These are phyloP conservation scores for Rhamnusium bicolor DNA, from an alignment of 2,888 invertebrate species.

Conservation along the genomic window DNA sequence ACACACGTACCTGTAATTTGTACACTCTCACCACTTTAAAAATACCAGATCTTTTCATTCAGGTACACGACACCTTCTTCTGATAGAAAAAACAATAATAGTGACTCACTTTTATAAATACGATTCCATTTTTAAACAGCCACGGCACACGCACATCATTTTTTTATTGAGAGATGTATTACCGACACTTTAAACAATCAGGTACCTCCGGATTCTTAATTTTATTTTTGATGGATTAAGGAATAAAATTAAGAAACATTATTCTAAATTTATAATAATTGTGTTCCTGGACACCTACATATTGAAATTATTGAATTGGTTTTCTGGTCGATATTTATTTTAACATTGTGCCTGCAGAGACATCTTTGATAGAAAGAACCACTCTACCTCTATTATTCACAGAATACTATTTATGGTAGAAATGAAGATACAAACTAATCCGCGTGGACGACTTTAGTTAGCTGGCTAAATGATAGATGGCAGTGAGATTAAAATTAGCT, in stretches of 20 bases:
- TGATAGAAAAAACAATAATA: slow-evolving; percentile 55
- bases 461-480: too few relatives aligned
- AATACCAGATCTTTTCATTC: slow-evolving; percentile 35
- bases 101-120: slow-evolving; percentile 60
- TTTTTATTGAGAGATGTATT: slow-evolving; percentile 1
- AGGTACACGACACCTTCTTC: slow-evolving; percentile 38
- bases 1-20: slow-evolving; percentile 20
- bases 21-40: slow-evolving; percentile 22
- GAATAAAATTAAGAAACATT: slow-evolving; percentile 9
- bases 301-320: slow-evolving; percentile 42
- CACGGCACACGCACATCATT: slow-evolving; percentile 35
- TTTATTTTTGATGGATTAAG: neutral
- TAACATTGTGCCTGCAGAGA: slow-evolving; percentile 1
- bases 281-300: slow-evolving; percentile 45
- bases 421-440: too few relatives aligned
- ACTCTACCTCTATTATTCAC: neutral
- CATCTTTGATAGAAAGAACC: slow-evolving; percentile 24
- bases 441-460: too few relatives aligned
- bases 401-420: neutral
- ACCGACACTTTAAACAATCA: neutral
- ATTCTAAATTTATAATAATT: slow-evolving; percentile 39
- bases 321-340: slow-evolving; percentile 34
- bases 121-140: slow-evolving; percentile 56
- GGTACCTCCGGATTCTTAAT: neutral
- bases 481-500: too few relatives aligned